Evolutionary conservation across 2,113 vertebrate species (phyloP).

Genomic region (Pelusios castaneus): DNA sequence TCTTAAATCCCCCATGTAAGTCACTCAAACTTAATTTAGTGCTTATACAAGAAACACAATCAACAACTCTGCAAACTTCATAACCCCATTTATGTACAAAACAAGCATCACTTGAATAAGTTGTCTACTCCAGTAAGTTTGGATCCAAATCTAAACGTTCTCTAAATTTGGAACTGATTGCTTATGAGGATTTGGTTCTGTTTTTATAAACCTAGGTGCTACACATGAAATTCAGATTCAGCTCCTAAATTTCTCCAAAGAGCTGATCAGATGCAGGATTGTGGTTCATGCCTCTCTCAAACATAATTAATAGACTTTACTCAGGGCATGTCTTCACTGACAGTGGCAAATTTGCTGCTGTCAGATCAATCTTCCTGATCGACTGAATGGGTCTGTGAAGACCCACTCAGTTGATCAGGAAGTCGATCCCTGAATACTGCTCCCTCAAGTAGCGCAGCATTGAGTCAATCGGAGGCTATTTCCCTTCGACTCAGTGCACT

Average conservation of each 20-base stretch:
- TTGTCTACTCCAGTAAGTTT: not conserved
- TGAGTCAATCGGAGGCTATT: too few species aligned
- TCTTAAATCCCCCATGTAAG: too few species aligned
- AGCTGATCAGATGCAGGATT: not conserved
- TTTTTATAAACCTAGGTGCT: not conserved
- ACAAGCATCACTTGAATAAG: not conserved
- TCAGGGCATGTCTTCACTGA: not conserved
- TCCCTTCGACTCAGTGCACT: too few species aligned
- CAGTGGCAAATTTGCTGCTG: too few species aligned
- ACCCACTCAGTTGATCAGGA: too few species aligned
- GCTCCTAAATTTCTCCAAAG: not conserved
- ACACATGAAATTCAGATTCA: not conserved
- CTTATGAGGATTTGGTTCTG: not conserved
- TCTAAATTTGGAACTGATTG: not conserved
- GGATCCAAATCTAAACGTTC: not conserved
- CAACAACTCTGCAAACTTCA: not conserved
- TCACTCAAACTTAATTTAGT: not conserved
- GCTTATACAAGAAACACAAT: not conserved
- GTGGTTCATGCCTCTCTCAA: not conserved
- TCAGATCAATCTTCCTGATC: too few species aligned
- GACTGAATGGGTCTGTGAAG: too few species aligned
- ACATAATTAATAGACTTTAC: not conserved
- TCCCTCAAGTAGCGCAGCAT: too few species aligned
- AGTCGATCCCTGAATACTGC: too few species aligned
- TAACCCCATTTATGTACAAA: not conserved